Percentiles rank a stretch among this genome's conserved stretches.
Conservation (phyloP, 2,888 invertebrate genomes). For the Hemicrepidius hirtus region DNA sequence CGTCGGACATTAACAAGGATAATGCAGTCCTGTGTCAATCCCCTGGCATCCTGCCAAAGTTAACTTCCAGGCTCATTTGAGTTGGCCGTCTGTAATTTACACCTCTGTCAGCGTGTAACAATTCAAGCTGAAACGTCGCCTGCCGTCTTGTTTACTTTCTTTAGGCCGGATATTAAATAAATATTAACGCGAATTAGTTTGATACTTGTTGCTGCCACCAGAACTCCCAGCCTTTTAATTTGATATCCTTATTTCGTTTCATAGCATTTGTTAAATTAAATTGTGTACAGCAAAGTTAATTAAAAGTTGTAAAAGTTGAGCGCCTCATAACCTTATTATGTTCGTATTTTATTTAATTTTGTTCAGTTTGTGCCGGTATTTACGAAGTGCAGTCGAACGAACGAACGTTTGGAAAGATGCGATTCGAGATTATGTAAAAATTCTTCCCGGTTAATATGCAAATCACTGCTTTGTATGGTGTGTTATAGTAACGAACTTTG, state of each 20-base stretch:
- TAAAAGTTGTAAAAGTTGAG: slow-evolving; percentile 45
- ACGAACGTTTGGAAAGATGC: slow-evolving; percentile 15
- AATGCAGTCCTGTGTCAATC: slow-evolving; percentile 55
- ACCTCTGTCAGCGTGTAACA: slow-evolving; percentile 41
- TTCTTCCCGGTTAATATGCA: slow-evolving; percentile 33
- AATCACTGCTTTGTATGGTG: slow-evolving; percentile 1
- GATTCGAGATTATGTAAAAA: slow-evolving; percentile 13
- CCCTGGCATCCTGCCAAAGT: slow-evolving; percentile 52
- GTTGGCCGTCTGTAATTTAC: slow-evolving; percentile 44
- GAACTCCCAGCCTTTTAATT: slow-evolving; percentile 3
- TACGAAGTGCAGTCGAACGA: slow-evolving; percentile 26
- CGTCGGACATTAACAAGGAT: slow-evolving; percentile 53
- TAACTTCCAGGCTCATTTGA: slow-evolving; percentile 48
- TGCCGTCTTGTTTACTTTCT: slow-evolving; percentile 17
- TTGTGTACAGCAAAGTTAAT: slow-evolving; percentile 44
- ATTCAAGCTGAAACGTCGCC: background rate
- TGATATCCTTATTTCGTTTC: slow-evolving; percentile 30
- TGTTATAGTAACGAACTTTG: background rate
- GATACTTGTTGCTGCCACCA: slow-evolving; percentile 2
- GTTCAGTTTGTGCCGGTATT: slow-evolving; percentile 29
- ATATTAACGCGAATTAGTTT: background rate
- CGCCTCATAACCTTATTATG: slow-evolving; percentile 40
- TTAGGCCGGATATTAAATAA: background rate
- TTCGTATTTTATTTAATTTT: slow-evolving; percentile 42
- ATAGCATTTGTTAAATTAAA: slow-evolving; percentile 39